A percentile compares a stretch with the other conserved stretches of the same genome.
Conservation (phyloP, 2,113 vertebrate species). For the Megaceryle maxima region DNA sequence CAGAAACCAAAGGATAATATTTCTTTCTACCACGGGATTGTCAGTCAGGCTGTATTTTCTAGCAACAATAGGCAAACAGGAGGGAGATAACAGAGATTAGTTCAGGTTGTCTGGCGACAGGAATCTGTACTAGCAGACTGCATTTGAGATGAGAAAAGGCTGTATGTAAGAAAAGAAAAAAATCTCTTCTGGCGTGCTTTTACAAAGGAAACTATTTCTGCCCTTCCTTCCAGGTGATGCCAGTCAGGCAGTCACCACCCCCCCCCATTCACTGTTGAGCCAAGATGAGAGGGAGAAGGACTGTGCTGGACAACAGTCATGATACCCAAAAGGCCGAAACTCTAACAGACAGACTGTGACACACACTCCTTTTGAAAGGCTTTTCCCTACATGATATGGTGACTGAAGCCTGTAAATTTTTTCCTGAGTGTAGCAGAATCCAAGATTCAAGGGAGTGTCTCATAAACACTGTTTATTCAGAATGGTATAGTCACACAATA, state of each 20-base stretch:
- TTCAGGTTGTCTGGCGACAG: neutral
- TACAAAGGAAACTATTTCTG: neutral
- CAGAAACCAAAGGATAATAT: neutral
- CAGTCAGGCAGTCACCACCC: neutral
- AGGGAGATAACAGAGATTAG: slow-evolving; percentile 4
- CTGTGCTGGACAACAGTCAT: neutral
- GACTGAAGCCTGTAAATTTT: neutral
- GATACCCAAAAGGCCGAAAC: neutral
- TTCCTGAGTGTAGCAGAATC: neutral
- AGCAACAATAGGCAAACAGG: neutral
- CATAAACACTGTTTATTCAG: neutral
- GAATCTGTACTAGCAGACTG: neutral
- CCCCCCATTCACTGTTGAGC: neutral
- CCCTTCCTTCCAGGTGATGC: neutral
- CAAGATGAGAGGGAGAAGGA: neutral
- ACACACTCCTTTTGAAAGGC: neutral
- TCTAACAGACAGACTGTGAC: neutral
- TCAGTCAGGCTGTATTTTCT: slow-evolving; percentile 9
- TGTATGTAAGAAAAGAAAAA: neutral
- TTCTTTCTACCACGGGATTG: neutral
- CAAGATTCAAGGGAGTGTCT: neutral
- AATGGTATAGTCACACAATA: neutral
- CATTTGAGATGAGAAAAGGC: neutral
- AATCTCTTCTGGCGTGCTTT: neutral
- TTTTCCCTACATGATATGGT: neutral